Conservation (phyloP, 2,888 invertebrate genomes). For the Drosophila colorata region DNA sequence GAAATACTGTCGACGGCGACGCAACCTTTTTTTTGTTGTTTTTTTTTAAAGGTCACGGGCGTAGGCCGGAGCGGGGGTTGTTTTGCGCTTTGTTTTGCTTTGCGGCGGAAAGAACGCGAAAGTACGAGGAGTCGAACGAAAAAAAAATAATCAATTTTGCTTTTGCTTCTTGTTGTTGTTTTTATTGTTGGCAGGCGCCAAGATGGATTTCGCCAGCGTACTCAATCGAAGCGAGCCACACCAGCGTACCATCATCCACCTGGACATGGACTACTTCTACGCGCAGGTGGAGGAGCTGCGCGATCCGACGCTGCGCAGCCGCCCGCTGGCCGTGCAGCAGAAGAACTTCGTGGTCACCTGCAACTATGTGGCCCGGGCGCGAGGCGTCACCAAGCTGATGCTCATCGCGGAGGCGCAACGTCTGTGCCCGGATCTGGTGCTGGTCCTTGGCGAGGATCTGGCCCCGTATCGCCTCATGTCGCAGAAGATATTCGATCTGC, state of each 20-base stretch:
- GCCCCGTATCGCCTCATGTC: constrained; percentile 92
- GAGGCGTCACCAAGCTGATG: constrained; percentile 92
- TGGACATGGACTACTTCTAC: constrained; percentile 94
- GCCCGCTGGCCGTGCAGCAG: constrained; percentile 93
- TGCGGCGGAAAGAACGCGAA: constrained; percentile 20
- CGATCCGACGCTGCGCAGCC: constrained; percentile 88
- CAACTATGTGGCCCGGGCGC: constrained; percentile 92
- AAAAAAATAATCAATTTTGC: not conserved
- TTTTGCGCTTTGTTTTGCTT: constrained; percentile 28
- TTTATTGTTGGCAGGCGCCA: constrained; percentile 37
- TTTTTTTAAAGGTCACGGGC: constrained; percentile 56
- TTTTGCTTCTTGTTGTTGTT: not conserved
- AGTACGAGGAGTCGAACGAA: not conserved
- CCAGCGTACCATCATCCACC: constrained; percentile 90
- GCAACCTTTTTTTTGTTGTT: constrained; percentile 27
- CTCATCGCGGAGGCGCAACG: constrained; percentile 90
- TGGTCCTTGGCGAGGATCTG: constrained; percentile 94
- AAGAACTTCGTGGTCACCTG: constrained; percentile 94
- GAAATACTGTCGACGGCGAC: constrained; percentile 49
- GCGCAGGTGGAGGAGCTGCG: constrained; percentile 94
- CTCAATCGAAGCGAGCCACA: constrained; percentile 86
- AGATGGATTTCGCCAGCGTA: constrained; percentile 82
- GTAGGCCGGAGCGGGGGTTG: constrained; percentile 18
- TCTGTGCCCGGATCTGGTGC: constrained; percentile 90
- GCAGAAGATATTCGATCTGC: constrained; percentile 89